A percentile compares a stretch with the other conserved stretches of the same genome.
Evolutionary conservation across 2,797 vertebrate species (phyloP).

Genomic region (Cyclopterus lumpus): DNA sequence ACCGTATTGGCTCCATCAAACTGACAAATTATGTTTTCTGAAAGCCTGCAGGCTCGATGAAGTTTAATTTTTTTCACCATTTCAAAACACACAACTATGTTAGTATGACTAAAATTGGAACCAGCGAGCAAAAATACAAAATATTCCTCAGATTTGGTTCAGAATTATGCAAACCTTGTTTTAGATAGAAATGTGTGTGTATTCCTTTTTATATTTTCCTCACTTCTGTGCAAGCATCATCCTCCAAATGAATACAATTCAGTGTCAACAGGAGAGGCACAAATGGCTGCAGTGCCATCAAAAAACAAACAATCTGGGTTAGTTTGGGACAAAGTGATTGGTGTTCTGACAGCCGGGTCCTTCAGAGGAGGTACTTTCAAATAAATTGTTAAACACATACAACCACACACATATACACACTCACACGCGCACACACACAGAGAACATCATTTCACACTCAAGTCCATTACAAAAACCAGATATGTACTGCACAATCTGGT

Average conservation of each 20-base stretch:
- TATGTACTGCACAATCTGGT: constrained; percentile 50
- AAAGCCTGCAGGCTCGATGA: background rate
- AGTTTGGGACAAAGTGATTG: constrained; percentile 35
- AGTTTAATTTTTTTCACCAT: background rate
- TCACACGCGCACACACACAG: constrained; percentile 17
- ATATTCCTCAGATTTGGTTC: background rate
- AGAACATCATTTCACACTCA: constrained; percentile 69
- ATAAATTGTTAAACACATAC: constrained; percentile 29
- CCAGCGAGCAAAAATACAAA: background rate
- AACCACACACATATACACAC: constrained; percentile 16
- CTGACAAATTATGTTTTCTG: background rate
- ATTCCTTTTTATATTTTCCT: background rate
- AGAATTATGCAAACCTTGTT: background rate
- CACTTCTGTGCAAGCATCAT: background rate
- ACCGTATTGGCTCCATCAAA: background rate
- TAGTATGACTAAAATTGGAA: background rate
- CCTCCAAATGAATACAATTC: background rate
- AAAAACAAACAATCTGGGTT: background rate
- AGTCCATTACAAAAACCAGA: constrained; percentile 78
- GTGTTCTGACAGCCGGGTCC: constrained; percentile 33
- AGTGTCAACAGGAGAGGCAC: constrained; percentile 40
- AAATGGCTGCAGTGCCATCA: background rate
- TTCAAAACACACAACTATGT: background rate
- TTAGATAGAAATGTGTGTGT: constrained; percentile 3
- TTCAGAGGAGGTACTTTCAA: constrained; percentile 65